phyloP scores from a whole-genome alignment of 2,113 vertebrate species.

The Burhinus oedicnemus region DNA sequence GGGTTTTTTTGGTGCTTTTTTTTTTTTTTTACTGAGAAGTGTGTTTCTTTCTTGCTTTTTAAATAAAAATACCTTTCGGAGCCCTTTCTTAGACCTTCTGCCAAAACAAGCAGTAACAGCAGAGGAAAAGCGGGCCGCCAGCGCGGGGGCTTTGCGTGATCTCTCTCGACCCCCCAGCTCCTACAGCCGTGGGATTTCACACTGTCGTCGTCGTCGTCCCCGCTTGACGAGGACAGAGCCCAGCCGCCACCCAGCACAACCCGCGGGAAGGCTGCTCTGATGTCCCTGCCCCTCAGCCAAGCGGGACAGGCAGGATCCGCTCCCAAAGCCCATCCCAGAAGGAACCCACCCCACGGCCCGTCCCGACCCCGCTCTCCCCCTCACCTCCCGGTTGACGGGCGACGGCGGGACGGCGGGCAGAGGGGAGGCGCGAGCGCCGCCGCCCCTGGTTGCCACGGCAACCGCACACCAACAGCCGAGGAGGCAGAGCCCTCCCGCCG shows the following conservation, averaged over 20 bases:
- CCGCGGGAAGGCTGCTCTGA: background rate
- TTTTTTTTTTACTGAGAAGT: background rate
- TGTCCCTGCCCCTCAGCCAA: fast-evolving
- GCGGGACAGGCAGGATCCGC: background rate
- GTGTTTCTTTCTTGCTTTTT: background rate
- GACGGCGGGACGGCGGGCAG: background rate
- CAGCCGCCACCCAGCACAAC: background rate
- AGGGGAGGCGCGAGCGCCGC: fast-evolving
- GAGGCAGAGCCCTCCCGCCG: background rate
- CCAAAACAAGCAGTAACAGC: background rate
- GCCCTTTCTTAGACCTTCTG: background rate
- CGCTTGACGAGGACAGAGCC: background rate
- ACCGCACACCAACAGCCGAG: background rate
- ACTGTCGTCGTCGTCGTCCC: too few species aligned
- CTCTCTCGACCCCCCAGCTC: background rate
- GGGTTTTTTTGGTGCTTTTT: too few species aligned
- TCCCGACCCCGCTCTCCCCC: background rate
- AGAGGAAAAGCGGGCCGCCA: background rate
- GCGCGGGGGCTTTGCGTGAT: background rate
- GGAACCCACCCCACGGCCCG: too few species aligned
- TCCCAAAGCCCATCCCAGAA: fast-evolving
- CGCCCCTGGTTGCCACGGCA: background rate
- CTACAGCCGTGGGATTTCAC: background rate
- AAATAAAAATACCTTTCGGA: background rate
- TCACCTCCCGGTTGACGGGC: background rate